Conservation (phyloP, 1,140 invertebrate species). For the Halesus radiatus region DNA sequence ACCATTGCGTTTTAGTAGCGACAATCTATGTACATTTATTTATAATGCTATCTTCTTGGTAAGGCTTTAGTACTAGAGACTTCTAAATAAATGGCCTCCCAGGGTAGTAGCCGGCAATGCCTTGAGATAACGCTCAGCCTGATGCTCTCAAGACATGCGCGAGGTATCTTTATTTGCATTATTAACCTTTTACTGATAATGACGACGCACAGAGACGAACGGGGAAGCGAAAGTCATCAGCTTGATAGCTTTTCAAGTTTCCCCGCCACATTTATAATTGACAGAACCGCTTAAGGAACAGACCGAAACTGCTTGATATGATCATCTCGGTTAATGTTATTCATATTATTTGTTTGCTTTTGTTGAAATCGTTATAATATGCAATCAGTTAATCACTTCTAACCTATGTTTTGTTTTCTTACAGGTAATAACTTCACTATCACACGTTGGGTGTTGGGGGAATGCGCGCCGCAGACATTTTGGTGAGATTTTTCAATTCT, state of each 20-base stretch:
- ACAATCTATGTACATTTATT: conserved; percentile 43
- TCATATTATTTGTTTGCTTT: neutral
- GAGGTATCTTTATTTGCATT: conserved; percentile 37
- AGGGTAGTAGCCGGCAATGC: conserved; percentile 42
- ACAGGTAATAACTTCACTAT: neutral
- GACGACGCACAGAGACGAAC: neutral
- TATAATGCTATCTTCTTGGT: neutral
- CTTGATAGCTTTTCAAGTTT: too few species aligned
- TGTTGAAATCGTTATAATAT: neutral
- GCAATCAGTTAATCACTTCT: too few species aligned
- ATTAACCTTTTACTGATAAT: conserved; percentile 10
- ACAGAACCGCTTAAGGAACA: too few species aligned
- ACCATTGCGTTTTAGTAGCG: conserved; percentile 35
- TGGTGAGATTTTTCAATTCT: too few species aligned
- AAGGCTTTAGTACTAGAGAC: conserved; percentile 9
- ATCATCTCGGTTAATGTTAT: neutral
- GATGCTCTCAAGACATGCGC: conserved; percentile 34
- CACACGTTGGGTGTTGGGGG: too few species aligned
- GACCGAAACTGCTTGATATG: neutral
- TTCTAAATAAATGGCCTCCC: conserved; percentile 42
- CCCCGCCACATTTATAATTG: too few species aligned
- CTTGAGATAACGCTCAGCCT: conserved; percentile 41
- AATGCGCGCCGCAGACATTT: too few species aligned
- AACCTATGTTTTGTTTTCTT: neutral
- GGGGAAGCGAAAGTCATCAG: neutral